A percentile compares a stretch with the other conserved stretches of the same genome.
These are phyloP conservation scores for Tychaedon coryphoeus DNA, from an alignment of 2,113 vertebrate species.

Conservation along the genomic window DNA sequence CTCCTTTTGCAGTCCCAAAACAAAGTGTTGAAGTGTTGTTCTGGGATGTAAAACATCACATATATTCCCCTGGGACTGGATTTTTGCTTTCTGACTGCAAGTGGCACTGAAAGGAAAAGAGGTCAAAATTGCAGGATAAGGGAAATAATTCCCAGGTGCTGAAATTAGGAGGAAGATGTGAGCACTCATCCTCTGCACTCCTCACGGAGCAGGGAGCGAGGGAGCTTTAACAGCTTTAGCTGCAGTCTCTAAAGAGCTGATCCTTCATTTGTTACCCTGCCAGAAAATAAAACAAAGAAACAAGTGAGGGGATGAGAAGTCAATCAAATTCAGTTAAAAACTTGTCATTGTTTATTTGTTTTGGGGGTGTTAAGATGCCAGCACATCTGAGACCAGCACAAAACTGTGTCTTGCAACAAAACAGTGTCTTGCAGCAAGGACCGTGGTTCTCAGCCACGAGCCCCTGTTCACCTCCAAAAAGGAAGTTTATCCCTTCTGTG, in stretches of 20 bases:
- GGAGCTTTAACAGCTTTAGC: neutral
- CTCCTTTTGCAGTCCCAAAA: slow-evolving; percentile 12
- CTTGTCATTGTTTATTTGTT: neutral
- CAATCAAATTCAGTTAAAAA: neutral
- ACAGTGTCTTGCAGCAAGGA: neutral
- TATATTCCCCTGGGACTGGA: neutral
- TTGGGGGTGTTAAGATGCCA: neutral
- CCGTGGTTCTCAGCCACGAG: neutral
- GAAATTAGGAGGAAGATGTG: neutral
- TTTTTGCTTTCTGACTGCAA: neutral
- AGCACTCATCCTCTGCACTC: neutral
- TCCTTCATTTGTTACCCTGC: neutral
- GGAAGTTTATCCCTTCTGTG: neutral
- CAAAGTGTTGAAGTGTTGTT: slow-evolving; percentile 42
- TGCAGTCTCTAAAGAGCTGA: neutral
- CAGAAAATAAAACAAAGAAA: neutral
- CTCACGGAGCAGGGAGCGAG: neutral
- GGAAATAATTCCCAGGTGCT: neutral
- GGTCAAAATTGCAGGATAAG: neutral
- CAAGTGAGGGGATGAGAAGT: neutral
- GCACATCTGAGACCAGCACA: accelerated
- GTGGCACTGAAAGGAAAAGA: neutral
- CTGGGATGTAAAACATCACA: slow-evolving; percentile 24
- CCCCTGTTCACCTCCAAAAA: neutral
- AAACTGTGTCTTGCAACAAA: neutral